These are phyloP conservation scores for Todiramphus chloris DNA, from an alignment of 2,113 vertebrate species.

Conservation along the genomic window DNA sequence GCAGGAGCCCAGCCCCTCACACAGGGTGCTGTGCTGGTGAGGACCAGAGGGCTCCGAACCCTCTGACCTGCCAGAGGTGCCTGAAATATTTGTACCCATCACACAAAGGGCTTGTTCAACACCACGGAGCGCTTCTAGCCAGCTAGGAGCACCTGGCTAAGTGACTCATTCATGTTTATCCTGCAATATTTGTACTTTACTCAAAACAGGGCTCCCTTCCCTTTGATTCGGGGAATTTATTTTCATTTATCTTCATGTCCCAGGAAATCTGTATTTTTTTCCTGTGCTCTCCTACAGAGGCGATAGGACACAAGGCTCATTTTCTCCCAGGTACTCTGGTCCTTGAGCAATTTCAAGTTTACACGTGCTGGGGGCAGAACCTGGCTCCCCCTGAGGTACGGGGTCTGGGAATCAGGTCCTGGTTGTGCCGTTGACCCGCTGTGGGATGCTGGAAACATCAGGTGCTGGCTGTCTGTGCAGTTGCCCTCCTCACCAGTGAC, in stretches of 20 bases:
- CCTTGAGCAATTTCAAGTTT: neutral
- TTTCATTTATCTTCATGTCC: neutral
- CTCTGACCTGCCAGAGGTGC: neutral
- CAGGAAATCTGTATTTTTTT: neutral
- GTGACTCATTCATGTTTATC: neutral
- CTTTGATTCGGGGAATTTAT: neutral
- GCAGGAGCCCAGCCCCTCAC: neutral
- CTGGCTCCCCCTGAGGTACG: accelerated
- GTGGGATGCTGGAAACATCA: neutral
- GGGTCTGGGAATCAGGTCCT: neutral
- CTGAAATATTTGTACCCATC: neutral
- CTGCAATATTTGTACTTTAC: neutral
- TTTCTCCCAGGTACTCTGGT: neutral
- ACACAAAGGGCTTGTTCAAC: neutral
- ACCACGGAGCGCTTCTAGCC: neutral
- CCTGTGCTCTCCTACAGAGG: neutral
- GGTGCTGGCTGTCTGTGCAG: accelerated
- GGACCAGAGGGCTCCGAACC: neutral
- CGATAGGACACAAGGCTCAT: accelerated
- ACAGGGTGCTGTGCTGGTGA: neutral
- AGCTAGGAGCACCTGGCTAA: neutral
- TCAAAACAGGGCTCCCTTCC: neutral
- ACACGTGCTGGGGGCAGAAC: neutral
- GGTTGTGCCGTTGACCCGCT: neutral
- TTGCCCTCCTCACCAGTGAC: neutral